Evolutionary conservation across 2,113 vertebrate species (phyloP), one percentile per base, ranked within the genome.

Genomic region (Oenanthe oenanthe): DNA sequence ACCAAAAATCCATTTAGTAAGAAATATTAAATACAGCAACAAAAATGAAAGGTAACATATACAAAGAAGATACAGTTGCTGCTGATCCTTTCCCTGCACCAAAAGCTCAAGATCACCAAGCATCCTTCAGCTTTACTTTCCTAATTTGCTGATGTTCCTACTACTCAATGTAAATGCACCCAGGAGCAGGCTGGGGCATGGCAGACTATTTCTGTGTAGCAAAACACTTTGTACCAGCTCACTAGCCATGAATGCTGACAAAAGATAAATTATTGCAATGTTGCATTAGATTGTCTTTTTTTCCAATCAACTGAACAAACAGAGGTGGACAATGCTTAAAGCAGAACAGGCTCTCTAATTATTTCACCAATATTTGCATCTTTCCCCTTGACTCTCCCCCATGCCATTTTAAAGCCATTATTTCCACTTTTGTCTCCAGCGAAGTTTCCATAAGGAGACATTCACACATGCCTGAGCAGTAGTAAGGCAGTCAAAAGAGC

Each of bases 361-460:
- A 95, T 54, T 82, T 65, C 75, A 82, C 66, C 56, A 54, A 88
- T 80, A 95, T 63, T 80, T 90, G 48, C 75, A 78, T 57, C 66
- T 75, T 83, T 88, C 74, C 63, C 75, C 40, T 90, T 66, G 73
- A 85, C 71, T 82, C 62, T 71, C 36, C 75, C 36, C 75, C 43
- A 19, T 77, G 74, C 12, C 79, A 67, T 90, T 95, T 94, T 57
- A 61, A 75, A 90, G 93, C 88, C 63, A 90, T 88, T 93, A 67
- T 80, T 95, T 86, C 61, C 67, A 86, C 72, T 95, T 78, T 68
- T 85, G 72, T 94, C 88, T 92, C 75, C 75, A 88, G 92, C 67
- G 78, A 91, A 85, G 75, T 90, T 94, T 95, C 93, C 93, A 80
- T 80, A 92, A 90, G 82, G 90, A 94, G 92, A 57, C 85, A 92